Base-by-base conservation (phyloP, 2,888 invertebrate genomes). In the Molanna angustata region DNA sequence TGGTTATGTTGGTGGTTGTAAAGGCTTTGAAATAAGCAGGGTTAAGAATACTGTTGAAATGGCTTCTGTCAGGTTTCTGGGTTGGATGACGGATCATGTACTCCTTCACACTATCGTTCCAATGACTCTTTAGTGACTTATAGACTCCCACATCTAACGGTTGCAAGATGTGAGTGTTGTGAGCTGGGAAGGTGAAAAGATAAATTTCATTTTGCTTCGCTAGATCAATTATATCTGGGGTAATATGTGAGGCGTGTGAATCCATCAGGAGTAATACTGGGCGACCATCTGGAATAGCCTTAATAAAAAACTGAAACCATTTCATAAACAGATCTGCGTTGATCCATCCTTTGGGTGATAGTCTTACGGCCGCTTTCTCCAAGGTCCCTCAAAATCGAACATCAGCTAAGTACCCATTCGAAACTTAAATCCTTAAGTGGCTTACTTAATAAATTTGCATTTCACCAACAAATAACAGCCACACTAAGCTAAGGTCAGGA, bases 281-380 rank as follows among this genome's bases (percentile, higher is more conserved):
- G 16, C 40, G 42, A 13, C 17, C 20, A 43, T 47, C 31, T 14
- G 49, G 56, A 14, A 52, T 54, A 43, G 40, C 40, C 11, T n/a
- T 58, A 51, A 41, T 47, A 40, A 40, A 40, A 17, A 40, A 40
- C 40, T 40, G 4, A 40, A 40, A 40, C 40, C 40, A 40, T 40
- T 57, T 49, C 60, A 62, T 13, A 61, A 61, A 40, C 62, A 61
- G 45, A 56, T 55, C 20, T 61, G 62, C 21, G 62, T 27, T 27
- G 27, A 27, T 27, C 27, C 27, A 27, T 4, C 27, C 27, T 27
- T 27, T 27, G 11, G 27, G 11, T 27, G 27, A 27, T 27, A 27
- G 47, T 52, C 60, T 35, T n/a, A n/a, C n/a, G n/a, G n/a, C n/a
- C n/a, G n/a, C n/a, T n/a, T n/a, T n/a, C n/a, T n/a, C n/a, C n/a